phyloP scores from a whole-genome alignment of 2,797 vertebrate genomes.

The Danio aesculapii region DNA sequence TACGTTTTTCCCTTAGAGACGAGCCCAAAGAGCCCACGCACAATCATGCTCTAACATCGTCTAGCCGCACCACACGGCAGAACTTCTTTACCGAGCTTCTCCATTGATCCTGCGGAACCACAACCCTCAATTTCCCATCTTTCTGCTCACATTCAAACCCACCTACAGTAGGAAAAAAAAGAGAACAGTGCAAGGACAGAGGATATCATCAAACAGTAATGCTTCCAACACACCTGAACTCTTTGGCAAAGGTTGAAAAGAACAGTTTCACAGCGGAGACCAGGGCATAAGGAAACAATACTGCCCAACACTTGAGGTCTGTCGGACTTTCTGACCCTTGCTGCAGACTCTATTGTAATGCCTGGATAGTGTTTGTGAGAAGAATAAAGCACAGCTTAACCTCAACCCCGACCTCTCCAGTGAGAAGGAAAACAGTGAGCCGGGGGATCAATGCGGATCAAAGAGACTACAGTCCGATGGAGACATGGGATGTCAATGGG shows the following conservation, averaged over 20 bases:
- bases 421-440: slow-evolving; percentile 39
- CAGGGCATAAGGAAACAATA: background rate
- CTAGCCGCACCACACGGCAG: slow-evolving; percentile 64
- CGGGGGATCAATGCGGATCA: slow-evolving; percentile 49
- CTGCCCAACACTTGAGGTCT: background rate
- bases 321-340: slow-evolving; percentile 21
- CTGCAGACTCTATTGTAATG: slow-evolving; percentile 29
- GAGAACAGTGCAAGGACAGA: background rate
- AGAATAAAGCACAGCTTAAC: slow-evolving; percentile 39
- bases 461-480: slow-evolving; percentile 34
- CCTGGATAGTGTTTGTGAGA: slow-evolving; percentile 12
- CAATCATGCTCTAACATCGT: slow-evolving; percentile 83
- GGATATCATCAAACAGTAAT: slow-evolving; percentile 14
- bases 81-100: slow-evolving; percentile 21
- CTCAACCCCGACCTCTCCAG: slow-evolving; percentile 41
- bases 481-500: slow-evolving; percentile 27
- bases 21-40: slow-evolving; percentile 75
- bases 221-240: slow-evolving; percentile 18
- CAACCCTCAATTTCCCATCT: background rate
- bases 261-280: background rate
- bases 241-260: slow-evolving; percentile 10
- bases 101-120: slow-evolving; percentile 25
- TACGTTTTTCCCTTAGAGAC: slow-evolving; percentile 75
- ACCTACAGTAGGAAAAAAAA: background rate
- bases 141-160: slow-evolving; percentile 6